Conservation (phyloP, 1,140 invertebrate genomes). For the Colletes latitarsis region DNA sequence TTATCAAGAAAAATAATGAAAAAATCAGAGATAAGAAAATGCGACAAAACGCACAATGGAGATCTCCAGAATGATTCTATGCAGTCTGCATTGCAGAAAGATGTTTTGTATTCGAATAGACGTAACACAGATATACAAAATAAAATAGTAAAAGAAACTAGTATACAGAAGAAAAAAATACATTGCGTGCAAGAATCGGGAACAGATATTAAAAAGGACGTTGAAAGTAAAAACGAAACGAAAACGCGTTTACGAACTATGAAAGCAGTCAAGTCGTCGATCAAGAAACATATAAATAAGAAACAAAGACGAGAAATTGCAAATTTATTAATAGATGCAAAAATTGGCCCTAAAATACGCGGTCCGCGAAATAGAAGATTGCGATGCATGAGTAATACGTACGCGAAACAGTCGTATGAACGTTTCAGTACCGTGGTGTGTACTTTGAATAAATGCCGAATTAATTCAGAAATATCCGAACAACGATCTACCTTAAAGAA, state of each 20-base stretch:
- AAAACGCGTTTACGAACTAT: slow-evolving; percentile 39
- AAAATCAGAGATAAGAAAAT: slow-evolving; percentile 37
- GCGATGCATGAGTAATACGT: slow-evolving; percentile 47
- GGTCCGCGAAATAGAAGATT: slow-evolving; percentile 66
- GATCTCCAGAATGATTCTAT: not conserved
- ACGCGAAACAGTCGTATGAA: slow-evolving; percentile 17
- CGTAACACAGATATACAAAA: not conserved
- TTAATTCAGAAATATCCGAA: slow-evolving; percentile 3
- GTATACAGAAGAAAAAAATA: slow-evolving; percentile 4
- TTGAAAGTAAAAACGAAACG: slow-evolving; percentile 26
- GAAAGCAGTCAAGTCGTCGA: slow-evolving; percentile 27
- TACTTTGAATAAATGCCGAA: slow-evolving; percentile 4
- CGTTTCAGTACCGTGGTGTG: slow-evolving; percentile 9
- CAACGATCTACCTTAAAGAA: slow-evolving; percentile 4
- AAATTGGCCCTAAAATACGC: slow-evolving; percentile 67
- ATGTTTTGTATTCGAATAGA: not conserved
- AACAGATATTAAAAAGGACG: slow-evolving; percentile 4
- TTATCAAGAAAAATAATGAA: slow-evolving; percentile 46
- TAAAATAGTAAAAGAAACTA: not conserved
- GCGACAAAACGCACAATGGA: slow-evolving; percentile 18
- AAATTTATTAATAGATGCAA: slow-evolving; percentile 74
- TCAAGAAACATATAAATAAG: slow-evolving; percentile 59
- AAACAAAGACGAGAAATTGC: slow-evolving; percentile 72
- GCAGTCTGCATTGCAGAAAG: not conserved
- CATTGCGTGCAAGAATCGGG: not conserved